These are phyloP conservation scores for Astreopora myriophthalma DNA, from an alignment of 64 coral and sea anemone genomes.

Conservation along the genomic window DNA sequence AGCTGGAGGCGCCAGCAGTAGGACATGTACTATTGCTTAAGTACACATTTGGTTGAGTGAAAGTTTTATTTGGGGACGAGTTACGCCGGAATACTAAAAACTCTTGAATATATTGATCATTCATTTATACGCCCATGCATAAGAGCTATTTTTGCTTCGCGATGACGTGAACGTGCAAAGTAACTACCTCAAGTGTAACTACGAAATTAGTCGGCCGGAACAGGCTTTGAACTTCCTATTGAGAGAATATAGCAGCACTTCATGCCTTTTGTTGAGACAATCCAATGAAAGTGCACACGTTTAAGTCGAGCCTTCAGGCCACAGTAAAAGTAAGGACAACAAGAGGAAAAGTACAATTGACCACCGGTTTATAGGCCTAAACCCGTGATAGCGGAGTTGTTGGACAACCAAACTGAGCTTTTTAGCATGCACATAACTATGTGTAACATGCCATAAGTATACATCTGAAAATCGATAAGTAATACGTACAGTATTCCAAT, in stretches of 20 bases:
- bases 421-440: too few relatives aligned
- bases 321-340: too few relatives aligned
- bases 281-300: too few relatives aligned
- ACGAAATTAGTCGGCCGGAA: background rate
- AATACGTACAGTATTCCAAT: too few relatives aligned
- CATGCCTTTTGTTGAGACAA: too few relatives aligned
- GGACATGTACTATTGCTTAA: background rate
- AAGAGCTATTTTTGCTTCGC: constrained; percentile 8
- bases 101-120: background rate
- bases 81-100: background rate
- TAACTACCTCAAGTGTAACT: background rate
- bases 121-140: background rate
- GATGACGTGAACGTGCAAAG: background rate
- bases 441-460: too few relatives aligned
- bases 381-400: too few relatives aligned
- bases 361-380: too few relatives aligned
- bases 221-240: background rate
- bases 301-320: too few relatives aligned
- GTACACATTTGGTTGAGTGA: background rate
- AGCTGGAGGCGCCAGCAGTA: background rate
- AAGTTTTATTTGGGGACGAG: background rate
- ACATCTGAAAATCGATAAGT: too few relatives aligned
- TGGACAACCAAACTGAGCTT: too few relatives aligned
- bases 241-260: background rate
- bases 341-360: too few relatives aligned